Evolutionary conservation across 1,140 invertebrate species (phyloP), one percentile per base, ranked within the genome.

Genomic region (Musca vetustissima): DNA sequence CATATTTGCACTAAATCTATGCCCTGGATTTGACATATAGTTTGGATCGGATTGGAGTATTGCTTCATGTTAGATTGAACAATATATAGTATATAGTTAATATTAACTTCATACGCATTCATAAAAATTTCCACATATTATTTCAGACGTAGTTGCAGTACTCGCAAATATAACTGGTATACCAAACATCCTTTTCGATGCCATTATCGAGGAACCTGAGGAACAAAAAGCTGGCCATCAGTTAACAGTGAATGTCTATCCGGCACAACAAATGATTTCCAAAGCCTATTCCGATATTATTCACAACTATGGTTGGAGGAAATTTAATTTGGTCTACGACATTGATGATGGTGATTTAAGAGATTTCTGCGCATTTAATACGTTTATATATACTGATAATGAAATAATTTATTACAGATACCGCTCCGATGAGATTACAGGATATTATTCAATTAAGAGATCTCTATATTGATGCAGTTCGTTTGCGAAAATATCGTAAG

Each of bases 271-370:
- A 7, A 78, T 87, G 1, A 83, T 94, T 25, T 89, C 91, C 8
- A 85, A 90, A 82, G 92, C 90, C 8, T 89, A 90, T 71, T 86
- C 88, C 2, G 91, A 92, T 70, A 84, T 95, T 53, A 86, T 94
- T 11, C 85, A 89, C 68, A 87, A 89, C 72, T 89, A 90, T 82
- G 86, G 89, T 53, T 96, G 94, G 93, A 87, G 87, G 68, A 87
- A 85, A 65, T 96, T 93, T 74, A 91, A 91, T 0, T 87, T 94
- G 14, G 84, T 97, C 22, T 96, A 96, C 74, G 92, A 96, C 76
- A 88, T 89, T 66, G 89, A 93, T 49, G 89, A 92, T 65, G 85
- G 86, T 86, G 73, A 81, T 81, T 67, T 28, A 4, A 28, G 8
- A 28, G 28, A 28, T 4, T 3, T 7, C 9, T 1, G 21, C n/a